Percentiles rank a stretch among this genome's conserved stretches.
These are phyloP conservation scores for Procavia capensis DNA, from an alignment of 2,113 vertebrate species.

Conservation along the genomic window DNA sequence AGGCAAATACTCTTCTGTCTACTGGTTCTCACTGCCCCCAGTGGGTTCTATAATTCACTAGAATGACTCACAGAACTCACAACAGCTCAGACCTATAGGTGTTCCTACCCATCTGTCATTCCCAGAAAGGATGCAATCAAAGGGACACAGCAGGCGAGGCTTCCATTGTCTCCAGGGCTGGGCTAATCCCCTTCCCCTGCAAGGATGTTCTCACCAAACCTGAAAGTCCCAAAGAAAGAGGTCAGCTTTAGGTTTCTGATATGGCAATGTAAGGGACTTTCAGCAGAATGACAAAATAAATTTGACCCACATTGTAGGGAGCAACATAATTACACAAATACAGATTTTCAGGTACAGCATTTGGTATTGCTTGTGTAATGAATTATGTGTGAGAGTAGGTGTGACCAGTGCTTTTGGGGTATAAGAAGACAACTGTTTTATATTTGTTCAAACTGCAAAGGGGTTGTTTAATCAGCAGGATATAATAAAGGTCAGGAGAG, in stretches of 20 bases:
- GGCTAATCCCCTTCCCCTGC: too few relatives aligned
- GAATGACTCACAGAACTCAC: too few relatives aligned
- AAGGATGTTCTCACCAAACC: too few relatives aligned
- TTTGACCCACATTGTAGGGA: background rate
- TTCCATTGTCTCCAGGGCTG: too few relatives aligned
- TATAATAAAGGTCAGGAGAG: background rate
- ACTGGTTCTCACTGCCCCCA: too few relatives aligned
- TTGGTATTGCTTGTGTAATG: constrained; percentile 2
- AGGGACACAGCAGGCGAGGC: too few relatives aligned
- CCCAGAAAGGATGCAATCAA: too few relatives aligned
- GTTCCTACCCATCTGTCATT: too few relatives aligned
- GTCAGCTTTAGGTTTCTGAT: background rate
- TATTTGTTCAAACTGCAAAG: constrained; percentile 7
- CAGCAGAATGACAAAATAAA: background rate
- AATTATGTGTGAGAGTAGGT: background rate
- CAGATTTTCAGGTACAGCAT: background rate
- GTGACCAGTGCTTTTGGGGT: background rate
- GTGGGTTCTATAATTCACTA: too few relatives aligned
- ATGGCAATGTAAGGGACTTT: background rate
- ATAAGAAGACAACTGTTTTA: constrained; percentile 17
- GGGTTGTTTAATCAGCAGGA: background rate
- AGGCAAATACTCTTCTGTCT: too few relatives aligned
- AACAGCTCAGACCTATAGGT: too few relatives aligned
- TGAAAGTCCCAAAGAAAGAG: too few relatives aligned
- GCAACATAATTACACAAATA: background rate